Evolutionary conservation across 2,888 invertebrate genomes (phyloP), one percentile per base, ranked within the genome.

Genomic region (Thera britannica): DNA sequence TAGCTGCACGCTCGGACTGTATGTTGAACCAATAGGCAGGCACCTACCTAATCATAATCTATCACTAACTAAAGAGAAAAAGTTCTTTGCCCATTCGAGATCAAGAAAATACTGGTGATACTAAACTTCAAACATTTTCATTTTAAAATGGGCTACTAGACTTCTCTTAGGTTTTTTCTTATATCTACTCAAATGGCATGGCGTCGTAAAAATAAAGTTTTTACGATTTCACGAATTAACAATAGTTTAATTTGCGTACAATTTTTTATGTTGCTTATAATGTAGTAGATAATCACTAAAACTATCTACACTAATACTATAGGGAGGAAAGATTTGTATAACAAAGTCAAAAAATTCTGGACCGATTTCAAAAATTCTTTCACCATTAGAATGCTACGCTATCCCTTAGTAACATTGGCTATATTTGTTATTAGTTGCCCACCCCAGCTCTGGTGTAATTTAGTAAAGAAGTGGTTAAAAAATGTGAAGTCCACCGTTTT

Each of bases 21-120:
- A 66, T 69, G 41, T 41, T 41, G 5, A 46, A 46, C 44, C 44
- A 46, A 46, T 46, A 58, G 41, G 58, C 56, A 23, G 23, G 23
- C 23, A 23, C 23, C 23, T 23, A 23, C 23, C 23, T 23, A 23
- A 23, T 23, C 23, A 38, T 59, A 68, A 48, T 38, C 3, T 36
- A 35, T 8, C 34, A 64, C 35, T 55, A 52, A 56, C 65, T 46
- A 68, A 58, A 76, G 73, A 63, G 65, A 63, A 66, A 67, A 70
- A 62, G 6, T 61, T 48, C 51, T 62, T 38, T 48, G 35, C 49
- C 63, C 66, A 63, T 44, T 41, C 73, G 70, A 75, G 67, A 73
- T 78, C 71, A 72, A 62, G 68, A 72, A 67, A 57, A 68, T 70
- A 71, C 68, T 58, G 62, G 65, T 49, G 62, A 51, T 72, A 56